phyloP scores from a whole-genome alignment of 2,113 vertebrate species.

The Dicentrarchus labrax region DNA sequence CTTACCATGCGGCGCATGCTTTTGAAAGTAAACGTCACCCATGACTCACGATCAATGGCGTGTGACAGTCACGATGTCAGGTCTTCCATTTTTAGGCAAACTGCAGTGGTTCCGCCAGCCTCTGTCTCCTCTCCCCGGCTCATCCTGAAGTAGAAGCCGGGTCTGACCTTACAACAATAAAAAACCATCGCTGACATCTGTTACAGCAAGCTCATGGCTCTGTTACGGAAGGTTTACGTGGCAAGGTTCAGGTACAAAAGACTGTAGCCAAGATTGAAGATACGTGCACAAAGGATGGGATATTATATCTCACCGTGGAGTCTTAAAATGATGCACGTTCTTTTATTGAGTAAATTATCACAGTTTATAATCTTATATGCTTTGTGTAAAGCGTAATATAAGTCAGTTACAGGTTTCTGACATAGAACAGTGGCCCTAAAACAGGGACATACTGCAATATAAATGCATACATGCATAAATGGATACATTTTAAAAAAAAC shows the following conservation, averaged over 20 bases:
- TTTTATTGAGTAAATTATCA: slow-evolving; percentile 18
- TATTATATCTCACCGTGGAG: slow-evolving; percentile 25
- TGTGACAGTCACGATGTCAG: slow-evolving; percentile 51
- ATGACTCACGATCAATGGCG: slow-evolving; percentile 44
- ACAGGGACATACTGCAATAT: neutral
- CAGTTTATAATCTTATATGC: neutral
- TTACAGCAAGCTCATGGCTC: slow-evolving; percentile 2
- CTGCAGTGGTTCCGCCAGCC: neutral
- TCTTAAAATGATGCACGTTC: neutral
- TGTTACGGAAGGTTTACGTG: slow-evolving; percentile 27
- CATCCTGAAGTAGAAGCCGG: slow-evolving; percentile 15
- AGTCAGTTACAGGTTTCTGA: neutral
- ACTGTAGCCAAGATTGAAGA: neutral
- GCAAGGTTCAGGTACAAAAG: slow-evolving; percentile 46
- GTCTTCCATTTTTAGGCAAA: slow-evolving; percentile 37
- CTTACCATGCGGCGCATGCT: neutral
- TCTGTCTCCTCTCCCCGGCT: slow-evolving; percentile 16
- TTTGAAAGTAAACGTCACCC: slow-evolving; percentile 55
- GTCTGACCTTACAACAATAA: slow-evolving; percentile 35
- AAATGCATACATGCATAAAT: no score
- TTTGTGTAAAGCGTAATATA: neutral
- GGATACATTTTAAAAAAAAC: no score
- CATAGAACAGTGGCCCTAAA: slow-evolving; percentile 8
- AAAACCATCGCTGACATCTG: slow-evolving; percentile 56
- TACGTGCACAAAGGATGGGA: neutral